Base-by-base conservation (phyloP, 2,888 invertebrate species). In the Neoitamus cyanurus region DNA sequence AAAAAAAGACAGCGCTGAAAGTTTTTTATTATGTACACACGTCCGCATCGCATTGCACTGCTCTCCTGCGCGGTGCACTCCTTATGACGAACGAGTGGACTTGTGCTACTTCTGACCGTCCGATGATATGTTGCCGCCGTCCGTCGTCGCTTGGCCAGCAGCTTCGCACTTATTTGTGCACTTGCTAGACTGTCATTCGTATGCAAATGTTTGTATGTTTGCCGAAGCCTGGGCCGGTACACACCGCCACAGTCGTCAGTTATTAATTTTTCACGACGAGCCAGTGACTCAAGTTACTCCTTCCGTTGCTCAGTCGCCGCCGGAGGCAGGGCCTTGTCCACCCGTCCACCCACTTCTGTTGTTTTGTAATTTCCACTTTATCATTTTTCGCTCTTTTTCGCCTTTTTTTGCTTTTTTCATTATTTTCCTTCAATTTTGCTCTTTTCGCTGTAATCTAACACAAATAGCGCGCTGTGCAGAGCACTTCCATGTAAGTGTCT, bases 171-270 rank as follows among this genome's bases (percentile, higher is more conserved):
- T 78, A 78, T 3, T 78, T 78, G 31, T 31, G 15, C 78, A 31
- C 31, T 58, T 58, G 31, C 78, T 48, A 5, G 5, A n/a, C 34
- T 78, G 78, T 78, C 34, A 48, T 78, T 58, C 78, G 31, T 48
- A 78, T 78, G 78, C 48, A 78, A 78, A 78, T 78, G 78, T 78
- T 78, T 78, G 78, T 78, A n/a, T 78, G 78, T 78, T 78, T 78
- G 30, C 30, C 30, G 28, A 31, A 13, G 4, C 0, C 48, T 3
- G 31, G 5, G 34, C 58, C 15, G 6, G 31, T 70, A n/a, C 48
- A 78, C 31, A 48, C 48, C 15, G 15, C 48, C 31, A n/a, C 20
- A 58, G 78, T 48, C 78, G 48, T 31, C 30, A 78, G 30, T 78
- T 78, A 78, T 78, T 78, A 78, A 78, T 78, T 78, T 78, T 78